Base-by-base conservation (phyloP, 1,140 invertebrate genomes). In the Heliothis virescens region DNA sequence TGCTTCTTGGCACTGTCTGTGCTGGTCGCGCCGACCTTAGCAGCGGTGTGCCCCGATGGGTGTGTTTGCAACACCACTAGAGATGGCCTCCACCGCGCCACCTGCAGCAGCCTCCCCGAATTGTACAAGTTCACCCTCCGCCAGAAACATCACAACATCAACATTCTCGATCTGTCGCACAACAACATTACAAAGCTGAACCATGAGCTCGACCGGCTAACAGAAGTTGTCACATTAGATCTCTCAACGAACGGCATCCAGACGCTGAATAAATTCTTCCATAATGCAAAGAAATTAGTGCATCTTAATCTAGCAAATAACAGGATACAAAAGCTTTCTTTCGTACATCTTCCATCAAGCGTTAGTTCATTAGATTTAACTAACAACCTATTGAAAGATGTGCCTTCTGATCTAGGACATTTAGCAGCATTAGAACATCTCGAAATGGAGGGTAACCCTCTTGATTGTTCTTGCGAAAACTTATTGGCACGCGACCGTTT, bases 291-390 rank as follows among this genome's bases (percentile, higher is more conserved):
- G 80, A 96, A 96, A 86, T 91, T 96, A 74, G 95, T 95, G 63
- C 95, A 95, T 81, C 87, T 96, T 9, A 96, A 95, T 86, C 86
- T 96, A 47, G 95, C 95, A 47, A 94, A 95, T 55, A 96, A 96
- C 85, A 94, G 93, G 60, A 90, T 96, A 76, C 94, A 94, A 82
- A 92, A 91, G 18, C 86, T 95, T 12, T 95, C 95, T 79, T 83
- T 96, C 18, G 74, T 89, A 15, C 90, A 94, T 82, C 86, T 96
- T 85, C 96, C 96, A n/a, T 92, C 90, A 81, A 95, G 96, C 86
- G 89, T 96, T 80, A 95, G 96, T 91, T 94, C 95, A 48, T 91
- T 96, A 85, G 96, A 96, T 89, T 92, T 96, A 90, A 95, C 96
- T 78, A 94, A 96, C 82, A 96, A 96, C 91, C 90, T 95, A 41